phyloP scores from a whole-genome alignment of 92 coral and sea anemone genomes.

The Paramuricea clavata region DNA sequence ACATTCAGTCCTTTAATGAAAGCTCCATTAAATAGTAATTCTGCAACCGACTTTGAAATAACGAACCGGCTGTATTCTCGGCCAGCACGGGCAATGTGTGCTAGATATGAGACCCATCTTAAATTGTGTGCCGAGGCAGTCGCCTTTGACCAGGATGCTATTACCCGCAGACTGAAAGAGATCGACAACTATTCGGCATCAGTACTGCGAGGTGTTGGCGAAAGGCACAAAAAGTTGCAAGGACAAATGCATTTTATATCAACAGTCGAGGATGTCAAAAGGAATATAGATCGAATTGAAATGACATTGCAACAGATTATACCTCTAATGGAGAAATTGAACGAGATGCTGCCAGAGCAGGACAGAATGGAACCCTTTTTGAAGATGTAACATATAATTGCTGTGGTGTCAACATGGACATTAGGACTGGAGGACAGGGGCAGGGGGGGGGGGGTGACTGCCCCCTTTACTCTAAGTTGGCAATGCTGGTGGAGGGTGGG shows the following conservation, averaged over 20 bases:
- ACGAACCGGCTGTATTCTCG: conserved; percentile 76
- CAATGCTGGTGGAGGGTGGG: too few species aligned
- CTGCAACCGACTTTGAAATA: conserved; percentile 78
- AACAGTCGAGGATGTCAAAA: conserved; percentile 88
- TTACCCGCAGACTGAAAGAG: conserved; percentile 84
- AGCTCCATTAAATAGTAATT: conserved; percentile 74
- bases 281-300: conserved; percentile 80
- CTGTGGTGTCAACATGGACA: too few species aligned
- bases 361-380: conserved; percentile 84
- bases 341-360: conserved; percentile 87
- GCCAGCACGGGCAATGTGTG: conserved; percentile 71
- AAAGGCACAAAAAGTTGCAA: conserved; percentile 78
- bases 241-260: conserved; percentile 74
- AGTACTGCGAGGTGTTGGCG: conserved; percentile 74
- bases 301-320: conserved; percentile 82
- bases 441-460: too few species aligned
- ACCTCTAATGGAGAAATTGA: conserved; percentile 94
- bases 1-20: conserved; percentile 78
- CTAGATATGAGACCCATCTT: conserved; percentile 81
- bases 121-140: conserved; percentile 96
- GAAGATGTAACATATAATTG: background rate
- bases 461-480: too few species aligned
- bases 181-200: conserved; percentile 76
- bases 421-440: too few species aligned
- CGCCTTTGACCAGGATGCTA: conserved; percentile 92